These are phyloP conservation scores for Leptopilina syphax DNA, from an alignment of 2,888 invertebrate species.

Conservation along the genomic window DNA sequence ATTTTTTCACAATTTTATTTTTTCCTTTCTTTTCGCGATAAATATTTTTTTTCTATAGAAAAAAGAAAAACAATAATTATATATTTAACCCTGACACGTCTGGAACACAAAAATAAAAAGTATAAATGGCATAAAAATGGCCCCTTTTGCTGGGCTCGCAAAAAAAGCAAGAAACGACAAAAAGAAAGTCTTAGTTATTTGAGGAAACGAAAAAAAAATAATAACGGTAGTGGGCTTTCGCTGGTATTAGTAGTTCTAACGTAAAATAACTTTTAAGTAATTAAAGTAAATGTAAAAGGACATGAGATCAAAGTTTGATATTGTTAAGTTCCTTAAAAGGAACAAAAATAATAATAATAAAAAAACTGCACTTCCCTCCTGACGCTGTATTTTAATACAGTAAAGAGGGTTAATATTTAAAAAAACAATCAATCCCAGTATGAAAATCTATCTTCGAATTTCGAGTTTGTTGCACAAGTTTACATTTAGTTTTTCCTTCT, in stretches of 20 bases:
- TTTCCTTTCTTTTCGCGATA: slow-evolving; percentile 57
- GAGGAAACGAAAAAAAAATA: slow-evolving; percentile 48
- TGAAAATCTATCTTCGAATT: slow-evolving; percentile 21
- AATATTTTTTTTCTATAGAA: slow-evolving; percentile 41
- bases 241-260: slow-evolving; percentile 64
- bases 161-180: slow-evolving; percentile 54
- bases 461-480: slow-evolving; percentile 30
- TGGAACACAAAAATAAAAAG: slow-evolving; percentile 27
- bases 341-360: slow-evolving; percentile 4
- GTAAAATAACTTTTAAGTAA: slow-evolving; percentile 60
- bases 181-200: slow-evolving; percentile 57
- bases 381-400: slow-evolving; percentile 11
- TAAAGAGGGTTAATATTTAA: slow-evolving; percentile 20
- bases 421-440: slow-evolving; percentile 27
- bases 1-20: slow-evolving; percentile 62
- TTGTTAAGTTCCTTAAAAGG: slow-evolving; percentile 61
- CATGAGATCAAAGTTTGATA: slow-evolving; percentile 75
- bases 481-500: not conserved
- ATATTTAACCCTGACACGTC: slow-evolving; percentile 30
- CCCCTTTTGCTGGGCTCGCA: slow-evolving; percentile 6
- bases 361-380: slow-evolving; percentile 30
- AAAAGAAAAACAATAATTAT: not conserved
- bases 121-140: slow-evolving; percentile 46
- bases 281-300: slow-evolving; percentile 68
- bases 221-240: slow-evolving; percentile 66